These are phyloP conservation scores for Polypterus senegalus DNA, from an alignment of 2,113 vertebrate genomes.

Conservation along the genomic window DNA sequence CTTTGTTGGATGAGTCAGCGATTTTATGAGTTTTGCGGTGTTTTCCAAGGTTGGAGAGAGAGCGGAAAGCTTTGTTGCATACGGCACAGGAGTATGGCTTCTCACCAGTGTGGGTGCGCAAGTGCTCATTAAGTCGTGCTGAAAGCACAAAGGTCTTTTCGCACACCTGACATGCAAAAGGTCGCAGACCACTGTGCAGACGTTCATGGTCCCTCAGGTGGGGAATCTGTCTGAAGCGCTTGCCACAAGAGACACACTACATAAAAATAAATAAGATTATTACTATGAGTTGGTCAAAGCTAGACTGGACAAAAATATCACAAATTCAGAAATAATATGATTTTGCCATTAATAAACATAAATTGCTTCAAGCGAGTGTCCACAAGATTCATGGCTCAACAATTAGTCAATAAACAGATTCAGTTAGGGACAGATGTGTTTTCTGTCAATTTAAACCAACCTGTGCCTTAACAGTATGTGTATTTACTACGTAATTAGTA, in stretches of 20 bases:
- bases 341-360: too few relatives aligned
- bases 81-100: slow-evolving; percentile 50
- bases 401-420: too few relatives aligned
- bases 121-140: slow-evolving; percentile 53
- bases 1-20: slow-evolving; percentile 20
- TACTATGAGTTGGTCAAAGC: too few relatives aligned
- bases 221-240: slow-evolving; percentile 58
- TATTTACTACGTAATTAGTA: too few relatives aligned
- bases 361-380: too few relatives aligned
- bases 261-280: too few relatives aligned
- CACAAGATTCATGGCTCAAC: too few relatives aligned
- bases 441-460: too few relatives aligned
- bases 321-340: too few relatives aligned
- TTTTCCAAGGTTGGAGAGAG: slow-evolving; percentile 59
- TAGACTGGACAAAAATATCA: too few relatives aligned
- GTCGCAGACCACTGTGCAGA: slow-evolving; percentile 52
- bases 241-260: slow-evolving; percentile 49
- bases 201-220: slow-evolving; percentile 62
- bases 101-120: slow-evolving; percentile 59
- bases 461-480: too few relatives aligned
- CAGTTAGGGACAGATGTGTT: too few relatives aligned
- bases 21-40: slow-evolving; percentile 44
- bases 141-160: slow-evolving; percentile 59
- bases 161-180: slow-evolving; percentile 60
- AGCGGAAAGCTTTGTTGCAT: slow-evolving; percentile 51